Percentiles rank a stretch among this genome's conserved stretches.
phyloP scores from a whole-genome alignment of 2,113 vertebrate genomes.

The Clarias magur region DNA sequence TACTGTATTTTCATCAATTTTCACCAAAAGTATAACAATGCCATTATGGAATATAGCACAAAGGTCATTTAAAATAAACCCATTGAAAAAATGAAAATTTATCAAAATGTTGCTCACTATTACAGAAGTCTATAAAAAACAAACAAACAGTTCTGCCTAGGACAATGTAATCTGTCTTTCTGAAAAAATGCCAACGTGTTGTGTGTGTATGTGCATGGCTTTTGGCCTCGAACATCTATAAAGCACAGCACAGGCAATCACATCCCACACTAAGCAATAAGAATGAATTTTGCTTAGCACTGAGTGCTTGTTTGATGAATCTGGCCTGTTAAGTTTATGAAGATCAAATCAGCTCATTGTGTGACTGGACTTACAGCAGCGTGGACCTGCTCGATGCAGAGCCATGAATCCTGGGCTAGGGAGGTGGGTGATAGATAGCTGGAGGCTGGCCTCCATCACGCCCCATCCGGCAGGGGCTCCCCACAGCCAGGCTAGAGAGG shows the following conservation, averaged over 20 bases:
- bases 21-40: neutral
- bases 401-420: conserved; percentile 51
- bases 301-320: conserved; percentile 52
- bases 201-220: conserved; percentile 6
- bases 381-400: conserved; percentile 40
- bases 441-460: conserved; percentile 48
- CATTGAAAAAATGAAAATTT: neutral
- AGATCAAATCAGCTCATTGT: conserved; percentile 58
- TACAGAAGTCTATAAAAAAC: conserved; percentile 25
- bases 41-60: conserved; percentile 13
- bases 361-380: conserved; percentile 46
- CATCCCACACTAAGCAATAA: conserved; percentile 38
- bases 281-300: conserved; percentile 50
- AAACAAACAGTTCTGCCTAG: conserved; percentile 13
- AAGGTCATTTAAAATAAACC: neutral
- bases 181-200: conserved; percentile 21
- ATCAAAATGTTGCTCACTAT: conserved; percentile 34
- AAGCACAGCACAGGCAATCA: conserved; percentile 36
- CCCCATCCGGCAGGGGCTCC: conserved; percentile 47
- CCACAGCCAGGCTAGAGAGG: conserved; percentile 50
- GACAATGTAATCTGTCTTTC: conserved; percentile 9
- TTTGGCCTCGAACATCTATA: conserved; percentile 36
- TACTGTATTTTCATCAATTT: conserved; percentile 10
- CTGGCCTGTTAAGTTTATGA: conserved; percentile 55
- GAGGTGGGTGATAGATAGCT: conserved; percentile 55